phyloP scores from a whole-genome alignment of 2,113 vertebrate species.

The Ursus arctos region DNA sequence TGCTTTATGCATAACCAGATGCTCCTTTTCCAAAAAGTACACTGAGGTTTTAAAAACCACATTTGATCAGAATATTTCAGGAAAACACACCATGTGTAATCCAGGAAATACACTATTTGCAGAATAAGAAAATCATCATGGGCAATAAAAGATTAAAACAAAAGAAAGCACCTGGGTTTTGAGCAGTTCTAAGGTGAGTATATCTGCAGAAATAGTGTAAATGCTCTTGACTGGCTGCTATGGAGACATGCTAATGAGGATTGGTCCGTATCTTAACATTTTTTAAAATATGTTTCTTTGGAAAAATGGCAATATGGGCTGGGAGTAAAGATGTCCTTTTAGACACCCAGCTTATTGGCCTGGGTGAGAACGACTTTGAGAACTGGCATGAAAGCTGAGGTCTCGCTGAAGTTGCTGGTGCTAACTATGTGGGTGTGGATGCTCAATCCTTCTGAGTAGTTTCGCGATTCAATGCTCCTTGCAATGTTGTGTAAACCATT shows the following conservation, averaged over 20 bases:
- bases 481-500: conserved; percentile 96
- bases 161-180: conserved; percentile 85
- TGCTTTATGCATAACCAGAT: conserved; percentile 70
- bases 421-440: conserved; percentile 98
- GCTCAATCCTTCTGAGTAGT: conserved; percentile 94
- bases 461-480: conserved; percentile 92
- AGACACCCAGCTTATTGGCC: conserved; percentile 96
- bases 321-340: conserved; percentile 43
- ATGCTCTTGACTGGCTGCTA: conserved; percentile 74
- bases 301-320: conserved; percentile 64
- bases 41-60: conserved; percentile 83
- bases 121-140: conserved; percentile 77
- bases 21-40: conserved; percentile 68
- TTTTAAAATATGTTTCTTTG: conserved; percentile 82
- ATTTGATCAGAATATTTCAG: conserved; percentile 82
- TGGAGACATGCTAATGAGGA: conserved; percentile 75
- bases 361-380: conserved; percentile 98
- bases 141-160: conserved; percentile 80
- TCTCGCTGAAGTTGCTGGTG: conserved; percentile 99
- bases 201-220: conserved; percentile 73
- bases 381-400: conserved; percentile 98
- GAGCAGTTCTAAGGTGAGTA: conserved; percentile 72
- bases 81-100: conserved; percentile 72
- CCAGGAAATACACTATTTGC: conserved; percentile 83
- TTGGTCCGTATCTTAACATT: conserved; percentile 74